Evolutionary conservation across 2,888 invertebrate species (phyloP).

Genomic region (Campopleginae sp.): DNA sequence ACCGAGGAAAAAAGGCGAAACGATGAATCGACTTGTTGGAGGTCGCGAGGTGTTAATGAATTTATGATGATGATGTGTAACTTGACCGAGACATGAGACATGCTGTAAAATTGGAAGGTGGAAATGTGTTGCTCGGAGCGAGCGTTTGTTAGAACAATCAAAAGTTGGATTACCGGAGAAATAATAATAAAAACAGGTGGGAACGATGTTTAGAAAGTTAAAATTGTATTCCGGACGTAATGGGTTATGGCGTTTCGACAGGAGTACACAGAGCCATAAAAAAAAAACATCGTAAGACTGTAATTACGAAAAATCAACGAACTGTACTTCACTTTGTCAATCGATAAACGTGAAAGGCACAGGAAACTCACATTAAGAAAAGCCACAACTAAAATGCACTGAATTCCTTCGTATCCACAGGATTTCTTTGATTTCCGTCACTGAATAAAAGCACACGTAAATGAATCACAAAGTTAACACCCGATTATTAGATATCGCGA

Average conservation of each 20-base stretch:
- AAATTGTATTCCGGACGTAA: neutral
- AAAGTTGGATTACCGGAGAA: conserved; percentile 14
- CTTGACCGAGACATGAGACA: conserved; percentile 21
- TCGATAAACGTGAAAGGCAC: neutral
- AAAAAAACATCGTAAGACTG: conserved; percentile 1
- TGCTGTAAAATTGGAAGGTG: conserved; percentile 1
- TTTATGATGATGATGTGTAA: conserved; percentile 55
- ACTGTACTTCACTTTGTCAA: conserved; percentile 9
- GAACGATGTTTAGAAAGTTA: conserved; percentile 31
- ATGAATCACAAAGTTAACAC: conserved; percentile 63
- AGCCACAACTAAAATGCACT: conserved; percentile 42
- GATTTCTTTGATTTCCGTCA: neutral
- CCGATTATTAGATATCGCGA: conserved; percentile 12
- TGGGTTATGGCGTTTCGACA: neutral
- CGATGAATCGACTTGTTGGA: conserved; percentile 46
- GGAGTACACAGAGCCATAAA: neutral
- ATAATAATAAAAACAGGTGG: neutral
- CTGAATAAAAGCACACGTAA: conserved; percentile 51
- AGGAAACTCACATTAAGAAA: neutral
- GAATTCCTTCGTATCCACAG: conserved; percentile 18
- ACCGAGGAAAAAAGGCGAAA: conserved; percentile 20
- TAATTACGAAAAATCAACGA: neutral
- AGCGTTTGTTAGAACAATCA: conserved; percentile 34
- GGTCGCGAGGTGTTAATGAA: conserved; percentile 63
- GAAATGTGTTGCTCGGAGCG: neutral